Conservation (phyloP, 2,113 vertebrate genomes). For the Pseudorhombus dupliciocellatus region DNA sequence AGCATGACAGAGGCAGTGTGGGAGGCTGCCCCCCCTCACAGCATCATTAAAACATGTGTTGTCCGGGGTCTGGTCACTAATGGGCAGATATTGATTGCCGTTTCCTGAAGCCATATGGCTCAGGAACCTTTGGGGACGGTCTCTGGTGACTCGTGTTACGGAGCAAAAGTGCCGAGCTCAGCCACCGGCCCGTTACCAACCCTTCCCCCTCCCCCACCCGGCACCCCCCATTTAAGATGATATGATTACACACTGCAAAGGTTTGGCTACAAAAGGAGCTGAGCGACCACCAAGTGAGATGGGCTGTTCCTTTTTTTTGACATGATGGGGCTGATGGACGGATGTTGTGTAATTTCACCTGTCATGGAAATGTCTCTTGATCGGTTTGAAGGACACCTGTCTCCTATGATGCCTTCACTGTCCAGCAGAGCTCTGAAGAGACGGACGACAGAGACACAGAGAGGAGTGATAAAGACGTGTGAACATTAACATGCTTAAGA, state of each 20-base stretch:
- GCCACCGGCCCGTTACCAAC: slow-evolving; percentile 15
- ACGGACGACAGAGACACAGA: slow-evolving; percentile 16
- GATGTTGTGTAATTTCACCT: slow-evolving; percentile 57
- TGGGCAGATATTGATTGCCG: slow-evolving; percentile 79
- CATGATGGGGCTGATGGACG: no score
- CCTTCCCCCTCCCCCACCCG: background rate
- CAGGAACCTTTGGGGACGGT: slow-evolving; percentile 66
- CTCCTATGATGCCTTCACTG: slow-evolving; percentile 57
- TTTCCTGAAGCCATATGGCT: slow-evolving; percentile 73
- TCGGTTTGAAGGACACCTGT: slow-evolving; percentile 39
- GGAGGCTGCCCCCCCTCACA: slow-evolving; percentile 17
- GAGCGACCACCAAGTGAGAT: no score
- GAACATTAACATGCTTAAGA: background rate
- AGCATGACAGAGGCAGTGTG: background rate
- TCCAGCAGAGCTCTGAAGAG: slow-evolving; percentile 79
- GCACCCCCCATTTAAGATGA: slow-evolving; percentile 24
- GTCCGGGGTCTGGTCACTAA: slow-evolving; percentile 65
- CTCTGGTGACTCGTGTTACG: slow-evolving; percentile 66
- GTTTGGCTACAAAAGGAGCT: no score
- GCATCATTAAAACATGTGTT: slow-evolving; percentile 54
- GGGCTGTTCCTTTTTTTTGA: no score
- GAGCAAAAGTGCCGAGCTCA: slow-evolving; percentile 56
- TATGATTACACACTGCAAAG: slow-evolving; percentile 15
- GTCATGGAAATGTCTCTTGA: slow-evolving; percentile 42
- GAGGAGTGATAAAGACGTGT: background rate